These are phyloP conservation scores for Aphodius sticticus DNA, from an alignment of 2,888 invertebrate genomes.

Conservation along the genomic window DNA sequence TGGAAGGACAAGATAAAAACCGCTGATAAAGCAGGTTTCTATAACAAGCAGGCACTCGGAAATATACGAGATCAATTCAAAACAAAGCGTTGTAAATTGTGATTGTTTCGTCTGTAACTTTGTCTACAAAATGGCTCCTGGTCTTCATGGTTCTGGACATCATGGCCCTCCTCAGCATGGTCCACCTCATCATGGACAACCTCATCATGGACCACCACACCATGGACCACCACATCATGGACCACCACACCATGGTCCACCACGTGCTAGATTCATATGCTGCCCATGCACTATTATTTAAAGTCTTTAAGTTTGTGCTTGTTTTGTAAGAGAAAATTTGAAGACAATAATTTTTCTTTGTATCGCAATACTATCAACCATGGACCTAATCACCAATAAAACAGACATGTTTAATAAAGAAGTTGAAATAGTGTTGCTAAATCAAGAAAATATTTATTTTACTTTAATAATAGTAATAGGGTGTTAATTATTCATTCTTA, in stretches of 20 bases:
- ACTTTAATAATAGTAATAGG: too few relatives aligned
- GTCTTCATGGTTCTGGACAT: conserved; percentile 7
- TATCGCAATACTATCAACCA: too few relatives aligned
- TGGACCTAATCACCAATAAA: too few relatives aligned
- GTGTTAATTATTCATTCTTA: too few relatives aligned
- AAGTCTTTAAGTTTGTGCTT: too few relatives aligned
- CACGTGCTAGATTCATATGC: too few relatives aligned
- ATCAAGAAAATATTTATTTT: too few relatives aligned
- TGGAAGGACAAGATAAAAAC: not conserved
- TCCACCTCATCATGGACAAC: conserved; percentile 21
- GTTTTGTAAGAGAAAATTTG: too few relatives aligned
- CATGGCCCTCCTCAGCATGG: conserved; percentile 24
- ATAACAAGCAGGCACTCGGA: not conserved
- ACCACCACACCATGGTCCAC: conserved; percentile 32
- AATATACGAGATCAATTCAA: not conserved
- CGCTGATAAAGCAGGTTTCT: not conserved
- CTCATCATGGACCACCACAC: conserved; percentile 4
- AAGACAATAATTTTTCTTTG: too few relatives aligned
- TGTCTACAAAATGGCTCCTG: not conserved
- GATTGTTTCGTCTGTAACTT: not conserved
- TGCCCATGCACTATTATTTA: too few relatives aligned
- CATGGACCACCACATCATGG: conserved; percentile 30
- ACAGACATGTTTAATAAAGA: too few relatives aligned
- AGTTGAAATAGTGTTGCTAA: too few relatives aligned
- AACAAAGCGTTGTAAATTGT: not conserved